Conservation (phyloP, 2,888 invertebrate genomes). For the Dryomyza anilis region DNA sequence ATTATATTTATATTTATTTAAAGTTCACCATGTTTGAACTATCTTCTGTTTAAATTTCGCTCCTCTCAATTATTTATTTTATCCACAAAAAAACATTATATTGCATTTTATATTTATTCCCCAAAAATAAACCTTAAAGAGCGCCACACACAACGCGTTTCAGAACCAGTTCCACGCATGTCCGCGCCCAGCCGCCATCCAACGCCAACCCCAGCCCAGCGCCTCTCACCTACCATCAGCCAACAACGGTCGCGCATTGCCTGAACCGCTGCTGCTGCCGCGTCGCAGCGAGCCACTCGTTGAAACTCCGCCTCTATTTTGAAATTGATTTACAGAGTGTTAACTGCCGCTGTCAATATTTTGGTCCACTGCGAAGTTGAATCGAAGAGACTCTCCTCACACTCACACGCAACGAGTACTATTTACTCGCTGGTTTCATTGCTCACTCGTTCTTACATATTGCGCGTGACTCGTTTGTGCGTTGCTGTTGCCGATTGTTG, state of each 20-base stretch:
- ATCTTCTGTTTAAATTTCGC: too few relatives aligned
- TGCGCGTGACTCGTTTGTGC: background rate
- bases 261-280: background rate
- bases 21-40: too few relatives aligned
- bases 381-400: background rate
- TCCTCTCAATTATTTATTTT: too few relatives aligned
- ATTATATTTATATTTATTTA: too few relatives aligned
- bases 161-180: conserved; percentile 13
- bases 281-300: background rate
- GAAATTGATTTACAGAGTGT: conserved; percentile 57
- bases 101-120: too few relatives aligned
- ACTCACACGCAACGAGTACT: conserved; percentile 1
- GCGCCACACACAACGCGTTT: background rate
- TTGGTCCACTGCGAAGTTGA: conserved; percentile 47
- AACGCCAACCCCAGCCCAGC: background rate
- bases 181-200: background rate
- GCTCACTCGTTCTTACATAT: background rate
- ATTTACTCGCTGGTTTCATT: background rate
- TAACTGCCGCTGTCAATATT: conserved; percentile 55
- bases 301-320: conserved; percentile 55
- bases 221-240: background rate
- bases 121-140: too few relatives aligned
- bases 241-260: background rate
- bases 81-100: too few relatives aligned
- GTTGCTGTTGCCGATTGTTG: too few relatives aligned